phyloP scores from a whole-genome alignment of 2,797 vertebrate species.

The Oryzias sinensis region DNA sequence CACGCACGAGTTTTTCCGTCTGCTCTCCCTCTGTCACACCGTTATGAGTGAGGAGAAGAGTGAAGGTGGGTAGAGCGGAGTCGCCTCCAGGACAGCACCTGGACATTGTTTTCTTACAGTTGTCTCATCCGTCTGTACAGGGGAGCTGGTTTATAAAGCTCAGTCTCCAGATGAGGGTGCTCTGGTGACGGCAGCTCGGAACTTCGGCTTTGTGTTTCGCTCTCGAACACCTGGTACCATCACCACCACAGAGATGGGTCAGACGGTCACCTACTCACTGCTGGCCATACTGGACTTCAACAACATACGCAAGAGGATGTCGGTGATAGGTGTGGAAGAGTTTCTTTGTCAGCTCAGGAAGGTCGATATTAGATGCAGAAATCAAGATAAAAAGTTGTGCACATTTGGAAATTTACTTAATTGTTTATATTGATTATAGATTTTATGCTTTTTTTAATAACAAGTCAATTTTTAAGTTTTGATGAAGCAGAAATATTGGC shows the following conservation, averaged over 20 bases:
- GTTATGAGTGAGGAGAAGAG: slow-evolving; percentile 94
- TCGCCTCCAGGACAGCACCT: too few relatives aligned
- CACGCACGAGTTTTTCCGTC: slow-evolving; percentile 89
- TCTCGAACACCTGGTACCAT: slow-evolving; percentile 89
- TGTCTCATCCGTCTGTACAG: slow-evolving; percentile 57
- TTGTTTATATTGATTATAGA: too few relatives aligned
- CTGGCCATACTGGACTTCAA: slow-evolving; percentile 95
- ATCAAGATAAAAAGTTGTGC: background rate
- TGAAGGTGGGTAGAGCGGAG: slow-evolving; percentile 72
- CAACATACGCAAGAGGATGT: slow-evolving; percentile 95
- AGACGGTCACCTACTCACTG: slow-evolving; percentile 85
- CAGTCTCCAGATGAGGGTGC: slow-evolving; percentile 94
- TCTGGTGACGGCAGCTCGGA: slow-evolving; percentile 88
- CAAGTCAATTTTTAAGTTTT: too few relatives aligned
- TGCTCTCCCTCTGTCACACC: slow-evolving; percentile 92
- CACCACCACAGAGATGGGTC: slow-evolving; percentile 87
- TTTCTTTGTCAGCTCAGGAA: background rate
- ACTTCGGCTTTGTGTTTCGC: slow-evolving; percentile 92
- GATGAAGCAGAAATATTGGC: too few relatives aligned
- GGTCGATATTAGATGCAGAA: background rate
- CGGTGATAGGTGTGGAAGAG: slow-evolving; percentile 83
- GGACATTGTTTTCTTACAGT: background rate
- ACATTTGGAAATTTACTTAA: background rate
- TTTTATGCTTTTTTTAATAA: too few relatives aligned
- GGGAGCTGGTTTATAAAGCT: slow-evolving; percentile 89